These are phyloP conservation scores for Actenoides hombroni DNA, from an alignment of 2,113 vertebrate genomes.

Conservation along the genomic window DNA sequence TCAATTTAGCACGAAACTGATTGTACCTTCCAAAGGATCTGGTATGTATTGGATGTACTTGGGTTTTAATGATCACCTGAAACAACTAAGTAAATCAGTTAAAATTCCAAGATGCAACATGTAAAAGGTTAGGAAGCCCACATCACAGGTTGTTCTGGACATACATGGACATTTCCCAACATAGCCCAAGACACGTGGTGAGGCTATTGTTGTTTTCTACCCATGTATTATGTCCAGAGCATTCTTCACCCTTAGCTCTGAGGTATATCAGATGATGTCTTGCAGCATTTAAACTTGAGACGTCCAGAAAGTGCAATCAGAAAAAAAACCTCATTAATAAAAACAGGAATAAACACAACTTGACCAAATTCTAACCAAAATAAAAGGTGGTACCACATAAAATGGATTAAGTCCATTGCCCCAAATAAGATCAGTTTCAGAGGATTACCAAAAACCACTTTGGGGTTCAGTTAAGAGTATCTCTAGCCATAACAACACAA, in stretches of 20 bases:
- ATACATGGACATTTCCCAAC: accelerated
- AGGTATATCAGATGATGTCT: background rate
- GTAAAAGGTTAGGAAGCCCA: background rate
- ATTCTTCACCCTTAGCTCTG: background rate
- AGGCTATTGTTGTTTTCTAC: background rate
- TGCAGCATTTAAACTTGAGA: background rate
- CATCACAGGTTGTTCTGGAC: background rate
- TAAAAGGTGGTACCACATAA: background rate
- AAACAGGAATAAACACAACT: background rate
- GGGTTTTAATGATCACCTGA: background rate
- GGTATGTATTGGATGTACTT: accelerated
- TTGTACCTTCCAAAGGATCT: background rate
- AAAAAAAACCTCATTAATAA: background rate
- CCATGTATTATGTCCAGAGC: background rate
- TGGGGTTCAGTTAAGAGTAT: background rate
- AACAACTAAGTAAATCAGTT: background rate
- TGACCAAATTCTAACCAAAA: background rate
- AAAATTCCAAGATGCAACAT: background rate
- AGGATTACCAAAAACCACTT: background rate
- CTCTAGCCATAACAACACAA: background rate
- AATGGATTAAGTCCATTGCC: background rate
- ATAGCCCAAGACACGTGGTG: accelerated
- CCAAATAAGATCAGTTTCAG: background rate
- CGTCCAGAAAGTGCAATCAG: background rate
- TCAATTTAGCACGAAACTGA: background rate